phyloP scores from a whole-genome alignment of 2,797 vertebrate genomes.

The Oophaga sylvatica region DNA sequence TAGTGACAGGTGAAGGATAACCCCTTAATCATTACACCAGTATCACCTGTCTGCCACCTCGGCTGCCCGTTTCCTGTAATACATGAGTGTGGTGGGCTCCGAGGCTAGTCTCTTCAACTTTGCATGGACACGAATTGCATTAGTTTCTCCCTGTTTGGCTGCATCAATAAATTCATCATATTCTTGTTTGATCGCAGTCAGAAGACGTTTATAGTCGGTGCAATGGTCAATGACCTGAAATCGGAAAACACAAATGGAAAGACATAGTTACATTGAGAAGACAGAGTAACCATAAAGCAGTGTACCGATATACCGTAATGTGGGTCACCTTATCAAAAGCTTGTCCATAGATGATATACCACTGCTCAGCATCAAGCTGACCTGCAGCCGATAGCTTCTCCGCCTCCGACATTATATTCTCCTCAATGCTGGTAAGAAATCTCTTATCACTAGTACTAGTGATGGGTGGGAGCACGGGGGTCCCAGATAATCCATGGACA shows the following conservation, averaged over 20 bases:
- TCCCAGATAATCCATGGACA: neutral
- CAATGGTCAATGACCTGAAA: slow-evolving; percentile 74
- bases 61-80: slow-evolving; percentile 69
- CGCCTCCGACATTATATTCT: slow-evolving; percentile 71
- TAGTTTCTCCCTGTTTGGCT: slow-evolving; percentile 69
- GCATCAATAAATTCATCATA: slow-evolving; percentile 75
- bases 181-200: slow-evolving; percentile 77
- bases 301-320: neutral
- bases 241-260: slow-evolving; percentile 17
- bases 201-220: slow-evolving; percentile 73
- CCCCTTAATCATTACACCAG: neutral
- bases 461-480: slow-evolving; percentile 59
- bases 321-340: slow-evolving; percentile 75
- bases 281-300: neutral
- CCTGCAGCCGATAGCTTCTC: slow-evolving; percentile 66
- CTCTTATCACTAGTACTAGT: slow-evolving; percentile 65
- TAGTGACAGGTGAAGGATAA: too few relatives aligned
- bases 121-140: slow-evolving; percentile 62
- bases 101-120: slow-evolving; percentile 70
- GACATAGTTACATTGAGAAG: neutral
- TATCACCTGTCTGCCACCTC: slow-evolving; percentile 76
- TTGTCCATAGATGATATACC: slow-evolving; percentile 68
- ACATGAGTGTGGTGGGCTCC: slow-evolving; percentile 67
- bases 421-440: slow-evolving; percentile 69
- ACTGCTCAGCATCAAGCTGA: slow-evolving; percentile 69